These are phyloP conservation scores for Gallinago nigripennis DNA, from an alignment of 2,797 vertebrate species.

Conservation along the genomic window DNA sequence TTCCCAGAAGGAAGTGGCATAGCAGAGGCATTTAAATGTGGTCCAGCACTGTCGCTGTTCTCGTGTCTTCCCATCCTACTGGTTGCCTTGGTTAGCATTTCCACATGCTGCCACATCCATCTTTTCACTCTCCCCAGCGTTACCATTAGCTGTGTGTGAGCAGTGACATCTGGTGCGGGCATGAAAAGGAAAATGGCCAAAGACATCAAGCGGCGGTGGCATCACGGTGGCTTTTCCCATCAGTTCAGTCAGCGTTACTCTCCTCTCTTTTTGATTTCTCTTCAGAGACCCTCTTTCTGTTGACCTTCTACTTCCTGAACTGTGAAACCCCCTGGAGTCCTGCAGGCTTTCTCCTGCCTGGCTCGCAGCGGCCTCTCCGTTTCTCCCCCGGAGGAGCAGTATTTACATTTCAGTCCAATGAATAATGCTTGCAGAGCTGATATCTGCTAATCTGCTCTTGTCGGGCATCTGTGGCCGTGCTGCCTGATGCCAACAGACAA, in stretches of 20 bases:
- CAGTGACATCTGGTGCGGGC: background rate
- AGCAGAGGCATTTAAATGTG: background rate
- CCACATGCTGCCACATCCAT: background rate
- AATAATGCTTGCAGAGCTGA: background rate
- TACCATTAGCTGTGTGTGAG: background rate
- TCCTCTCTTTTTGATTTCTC: background rate
- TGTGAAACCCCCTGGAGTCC: background rate
- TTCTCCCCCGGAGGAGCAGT: background rate
- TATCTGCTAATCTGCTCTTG: background rate
- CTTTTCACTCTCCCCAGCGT: background rate
- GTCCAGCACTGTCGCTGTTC: background rate
- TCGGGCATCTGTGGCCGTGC: background rate
- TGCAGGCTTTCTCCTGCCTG: background rate
- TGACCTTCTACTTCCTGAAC: background rate
- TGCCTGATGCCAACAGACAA: background rate
- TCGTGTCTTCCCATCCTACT: background rate
- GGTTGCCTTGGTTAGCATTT: background rate
- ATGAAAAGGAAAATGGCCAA: background rate
- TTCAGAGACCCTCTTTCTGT: background rate
- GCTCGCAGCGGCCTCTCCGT: background rate
- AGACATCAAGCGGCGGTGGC: background rate
- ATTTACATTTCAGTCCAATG: background rate
- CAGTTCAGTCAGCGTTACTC: background rate
- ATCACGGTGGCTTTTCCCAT: background rate
- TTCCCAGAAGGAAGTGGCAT: background rate